Conservation (phyloP, 1,140 invertebrate genomes). For the Ericerus pela region DNA sequence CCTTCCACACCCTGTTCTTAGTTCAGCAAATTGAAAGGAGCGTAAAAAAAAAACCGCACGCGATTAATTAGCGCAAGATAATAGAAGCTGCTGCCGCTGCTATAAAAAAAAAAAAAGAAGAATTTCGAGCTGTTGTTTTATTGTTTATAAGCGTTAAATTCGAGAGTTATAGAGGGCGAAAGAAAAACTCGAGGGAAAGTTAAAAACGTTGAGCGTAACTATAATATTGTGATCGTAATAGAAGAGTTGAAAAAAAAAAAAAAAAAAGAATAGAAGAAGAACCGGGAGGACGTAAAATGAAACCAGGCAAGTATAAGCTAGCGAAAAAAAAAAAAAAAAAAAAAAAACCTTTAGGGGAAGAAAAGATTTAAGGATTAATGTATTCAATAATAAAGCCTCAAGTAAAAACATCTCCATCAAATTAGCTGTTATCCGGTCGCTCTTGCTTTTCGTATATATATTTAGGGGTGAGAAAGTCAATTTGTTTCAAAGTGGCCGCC, state of each 20-base stretch:
- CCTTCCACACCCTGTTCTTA: no score
- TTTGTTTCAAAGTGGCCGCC: constrained; percentile 10
- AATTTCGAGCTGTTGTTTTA: no score
- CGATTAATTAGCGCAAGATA: no score
- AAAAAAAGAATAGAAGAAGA: neutral
- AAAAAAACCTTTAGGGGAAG: neutral
- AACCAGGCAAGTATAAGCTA: neutral
- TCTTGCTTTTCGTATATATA: constrained; percentile 8
- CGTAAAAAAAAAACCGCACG: no score
- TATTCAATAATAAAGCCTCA: constrained; percentile 12
- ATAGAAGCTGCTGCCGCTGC: no score
- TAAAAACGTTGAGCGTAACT: no score
- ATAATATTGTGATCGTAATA: constrained; percentile 5
- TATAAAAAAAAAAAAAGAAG: no score
- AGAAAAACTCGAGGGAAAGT: constrained; percentile 1
- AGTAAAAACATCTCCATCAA: constrained; percentile 12
- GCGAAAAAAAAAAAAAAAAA: neutral
- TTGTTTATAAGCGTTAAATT: constrained; percentile 9
- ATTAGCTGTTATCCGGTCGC: constrained; percentile 10
- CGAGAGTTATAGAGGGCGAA: neutral
- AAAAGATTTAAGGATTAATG: constrained; percentile 10
- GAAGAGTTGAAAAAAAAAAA: neutral
- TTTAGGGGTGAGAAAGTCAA: constrained; percentile 11
- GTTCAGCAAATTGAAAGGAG: no score
- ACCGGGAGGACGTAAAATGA: neutral